Evolutionary conservation across 1,140 invertebrate genomes (phyloP).

Genomic region (Zelostemma sp.): DNA sequence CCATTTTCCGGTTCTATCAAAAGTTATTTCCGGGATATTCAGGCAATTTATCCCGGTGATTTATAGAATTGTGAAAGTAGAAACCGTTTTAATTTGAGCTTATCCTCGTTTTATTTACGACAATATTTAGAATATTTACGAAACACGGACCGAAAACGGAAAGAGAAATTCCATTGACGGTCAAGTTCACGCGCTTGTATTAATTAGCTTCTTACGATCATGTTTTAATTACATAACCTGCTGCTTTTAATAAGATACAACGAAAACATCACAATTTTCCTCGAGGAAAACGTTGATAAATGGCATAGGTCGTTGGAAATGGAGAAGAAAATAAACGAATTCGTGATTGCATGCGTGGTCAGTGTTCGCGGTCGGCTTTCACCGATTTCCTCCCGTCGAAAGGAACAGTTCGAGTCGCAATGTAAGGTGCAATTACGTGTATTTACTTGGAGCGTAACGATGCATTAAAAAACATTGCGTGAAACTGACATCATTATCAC

Average conservation of each 20-base stretch:
- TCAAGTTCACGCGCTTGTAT: too few relatives aligned
- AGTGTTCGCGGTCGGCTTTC: conserved; percentile 41
- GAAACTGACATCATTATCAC: background rate
- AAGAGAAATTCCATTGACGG: too few relatives aligned
- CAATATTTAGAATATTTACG: conserved; percentile 1
- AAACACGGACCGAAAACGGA: background rate
- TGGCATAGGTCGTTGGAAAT: too few relatives aligned
- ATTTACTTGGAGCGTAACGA: conserved; percentile 23
- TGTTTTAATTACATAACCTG: too few relatives aligned
- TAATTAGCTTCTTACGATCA: too few relatives aligned
- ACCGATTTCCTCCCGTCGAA: conserved; percentile 38
- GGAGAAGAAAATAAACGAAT: conserved; percentile 24
- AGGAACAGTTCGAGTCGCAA: conserved; percentile 24
- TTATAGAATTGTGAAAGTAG: conserved; percentile 17
- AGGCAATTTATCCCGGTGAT: background rate
- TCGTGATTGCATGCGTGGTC: conserved; percentile 5
- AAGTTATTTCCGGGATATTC: too few relatives aligned
- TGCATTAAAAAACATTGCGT: conserved; percentile 20
- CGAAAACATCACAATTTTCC: too few relatives aligned
- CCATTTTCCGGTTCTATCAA: too few relatives aligned
- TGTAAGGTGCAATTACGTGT: conserved; percentile 30
- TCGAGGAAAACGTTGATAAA: too few relatives aligned
- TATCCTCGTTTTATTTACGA: too few relatives aligned
- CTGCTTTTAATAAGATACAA: too few relatives aligned
- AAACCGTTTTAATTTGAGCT: too few relatives aligned